Percentiles rank a stretch among this genome's conserved stretches.
Conservation (phyloP, 1,140 invertebrate species). For the Apis cerana region DNA sequence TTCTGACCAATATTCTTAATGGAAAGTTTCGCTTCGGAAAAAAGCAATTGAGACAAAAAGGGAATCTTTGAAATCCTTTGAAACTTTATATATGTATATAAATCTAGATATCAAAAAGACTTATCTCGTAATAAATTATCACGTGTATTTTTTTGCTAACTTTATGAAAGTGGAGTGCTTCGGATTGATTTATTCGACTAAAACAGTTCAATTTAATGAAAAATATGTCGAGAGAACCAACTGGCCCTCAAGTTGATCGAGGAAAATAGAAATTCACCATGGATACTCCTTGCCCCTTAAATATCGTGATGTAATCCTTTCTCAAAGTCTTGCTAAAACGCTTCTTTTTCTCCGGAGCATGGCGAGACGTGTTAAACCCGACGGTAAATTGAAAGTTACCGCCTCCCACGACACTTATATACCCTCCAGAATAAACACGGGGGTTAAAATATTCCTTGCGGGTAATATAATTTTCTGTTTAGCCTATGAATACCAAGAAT, state of each 20-base stretch:
- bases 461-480: background rate
- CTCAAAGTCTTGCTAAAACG: background rate
- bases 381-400: slow-evolving; percentile 1
- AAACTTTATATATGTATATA: slow-evolving; percentile 26
- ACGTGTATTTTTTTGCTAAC: background rate
- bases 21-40: background rate
- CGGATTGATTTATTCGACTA: background rate
- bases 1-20: too few species aligned
- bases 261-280: background rate
- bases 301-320: background rate
- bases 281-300: background rate
- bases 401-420: background rate
- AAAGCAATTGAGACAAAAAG: background rate
- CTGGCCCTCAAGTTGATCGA: background rate
- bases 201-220: background rate
- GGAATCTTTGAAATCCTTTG: slow-evolving; percentile 18
- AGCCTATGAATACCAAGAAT: slow-evolving; percentile 25
- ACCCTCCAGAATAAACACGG: background rate
- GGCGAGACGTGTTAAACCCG: background rate
- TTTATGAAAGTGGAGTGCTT: background rate
- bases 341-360: background rate
- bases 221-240: too few species aligned
- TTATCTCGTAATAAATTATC: slow-evolving; percentile 3
- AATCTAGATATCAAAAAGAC: background rate
- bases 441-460: background rate